Evolutionary conservation across 2,113 vertebrate genomes (phyloP).

Genomic region (Ameiurus melas): DNA sequence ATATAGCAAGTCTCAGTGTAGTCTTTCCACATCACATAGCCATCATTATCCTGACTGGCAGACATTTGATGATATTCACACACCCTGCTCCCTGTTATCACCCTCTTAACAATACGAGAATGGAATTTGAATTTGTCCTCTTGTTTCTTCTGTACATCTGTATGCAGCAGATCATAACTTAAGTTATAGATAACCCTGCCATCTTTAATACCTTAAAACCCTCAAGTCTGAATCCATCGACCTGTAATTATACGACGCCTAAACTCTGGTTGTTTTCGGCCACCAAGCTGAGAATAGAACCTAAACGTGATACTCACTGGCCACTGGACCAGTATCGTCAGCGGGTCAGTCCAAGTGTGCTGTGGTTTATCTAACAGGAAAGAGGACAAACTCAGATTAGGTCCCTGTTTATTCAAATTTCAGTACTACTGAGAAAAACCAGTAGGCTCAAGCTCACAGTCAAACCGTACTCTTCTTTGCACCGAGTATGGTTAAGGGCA

Average conservation of each 20-base stretch:
- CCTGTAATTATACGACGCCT: background rate
- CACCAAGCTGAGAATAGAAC: conserved; percentile 62
- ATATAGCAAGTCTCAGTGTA: background rate
- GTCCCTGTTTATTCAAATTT: conserved; percentile 57
- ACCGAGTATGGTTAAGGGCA: background rate
- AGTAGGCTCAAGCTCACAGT: background rate
- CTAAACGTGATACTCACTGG: conserved; percentile 12
- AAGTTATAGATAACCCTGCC: background rate
- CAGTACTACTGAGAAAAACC: conserved; percentile 17
- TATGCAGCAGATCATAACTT: conserved; percentile 4
- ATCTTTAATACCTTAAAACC: conserved; percentile 26
- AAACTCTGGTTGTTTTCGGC: background rate
- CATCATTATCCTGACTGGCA: conserved; percentile 8
- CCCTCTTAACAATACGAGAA: background rate
- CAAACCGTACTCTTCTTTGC: background rate
- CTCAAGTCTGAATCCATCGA: conserved; percentile 33
- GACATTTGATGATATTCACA: conserved; percentile 20
- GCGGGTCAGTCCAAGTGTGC: conserved; percentile 45
- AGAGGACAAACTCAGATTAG: conserved; percentile 65
- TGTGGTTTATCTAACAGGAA: conserved; percentile 44
- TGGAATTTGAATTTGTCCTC: background rate
- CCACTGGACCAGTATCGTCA: conserved; percentile 53
- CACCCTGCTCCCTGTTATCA: background rate
- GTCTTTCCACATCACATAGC: conserved; percentile 10
- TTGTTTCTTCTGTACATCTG: background rate